phyloP scores from a whole-genome alignment of 2,113 vertebrate genomes.

The Atrichornis clamosus region DNA sequence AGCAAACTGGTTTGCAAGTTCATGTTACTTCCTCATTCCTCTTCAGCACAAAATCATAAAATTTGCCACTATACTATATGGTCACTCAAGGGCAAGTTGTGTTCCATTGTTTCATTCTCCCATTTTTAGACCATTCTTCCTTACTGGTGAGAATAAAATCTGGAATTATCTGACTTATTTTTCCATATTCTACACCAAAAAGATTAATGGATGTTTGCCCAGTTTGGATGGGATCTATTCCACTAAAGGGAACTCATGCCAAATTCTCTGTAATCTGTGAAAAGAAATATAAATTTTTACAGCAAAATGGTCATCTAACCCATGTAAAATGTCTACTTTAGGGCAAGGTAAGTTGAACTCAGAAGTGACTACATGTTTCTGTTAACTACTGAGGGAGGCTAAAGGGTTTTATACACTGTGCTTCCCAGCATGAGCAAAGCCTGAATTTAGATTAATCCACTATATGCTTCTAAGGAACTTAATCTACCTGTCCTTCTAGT shows the following conservation, averaged over 20 bases:
- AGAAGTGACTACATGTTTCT: neutral
- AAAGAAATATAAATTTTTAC: neutral
- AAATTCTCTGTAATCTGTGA: neutral
- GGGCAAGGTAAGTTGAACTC: neutral
- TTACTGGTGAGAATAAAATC: neutral
- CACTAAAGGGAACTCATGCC: neutral
- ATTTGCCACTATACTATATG: neutral
- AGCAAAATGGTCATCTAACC: neutral
- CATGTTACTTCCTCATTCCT: neutral
- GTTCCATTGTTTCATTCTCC: neutral
- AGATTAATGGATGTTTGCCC: neutral
- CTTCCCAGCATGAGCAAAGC: neutral
- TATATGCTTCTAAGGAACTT: neutral
- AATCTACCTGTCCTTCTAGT: neutral
- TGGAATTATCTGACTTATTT: neutral
- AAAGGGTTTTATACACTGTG: neutral
- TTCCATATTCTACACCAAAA: neutral
- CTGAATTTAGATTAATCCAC: neutral
- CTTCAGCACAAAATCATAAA: neutral
- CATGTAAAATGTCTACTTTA: neutral
- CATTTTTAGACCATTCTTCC: neutral
- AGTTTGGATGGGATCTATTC: neutral
- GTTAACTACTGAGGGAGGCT: neutral
- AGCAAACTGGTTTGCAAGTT: neutral
- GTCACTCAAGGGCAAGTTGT: neutral